Percentiles rank a stretch among this genome's conserved stretches.
Evolutionary conservation across 2,888 invertebrate genomes (phyloP).

Genomic region (Allacma fusca): DNA sequence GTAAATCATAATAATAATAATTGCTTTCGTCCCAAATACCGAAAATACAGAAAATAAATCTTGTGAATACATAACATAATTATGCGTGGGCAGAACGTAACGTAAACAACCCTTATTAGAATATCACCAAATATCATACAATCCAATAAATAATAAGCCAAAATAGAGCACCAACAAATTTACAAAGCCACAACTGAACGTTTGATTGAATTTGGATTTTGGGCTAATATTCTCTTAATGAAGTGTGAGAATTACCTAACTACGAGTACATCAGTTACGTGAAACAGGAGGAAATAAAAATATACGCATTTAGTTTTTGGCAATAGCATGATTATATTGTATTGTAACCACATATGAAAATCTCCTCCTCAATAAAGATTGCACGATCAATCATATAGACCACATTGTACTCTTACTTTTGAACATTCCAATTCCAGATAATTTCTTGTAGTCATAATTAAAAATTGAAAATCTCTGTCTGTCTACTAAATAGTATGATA

Average conservation of each 20-base stretch:
- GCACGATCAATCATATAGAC: too few relatives aligned
- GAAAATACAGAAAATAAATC: conserved; percentile 1
- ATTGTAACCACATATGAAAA: too few relatives aligned
- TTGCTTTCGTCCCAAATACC: not conserved
- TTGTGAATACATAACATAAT: not conserved
- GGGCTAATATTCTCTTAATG: too few relatives aligned
- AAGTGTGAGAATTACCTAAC: too few relatives aligned
- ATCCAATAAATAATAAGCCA: not conserved
- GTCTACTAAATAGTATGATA: not conserved
- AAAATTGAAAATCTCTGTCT: not conserved
- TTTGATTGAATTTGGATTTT: conserved; percentile 7
- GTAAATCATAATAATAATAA: not conserved
- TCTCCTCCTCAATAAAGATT: too few relatives aligned
- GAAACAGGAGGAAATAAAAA: too few relatives aligned
- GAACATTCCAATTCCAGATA: not conserved
- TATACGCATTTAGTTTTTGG: too few relatives aligned
- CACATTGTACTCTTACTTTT: not conserved
- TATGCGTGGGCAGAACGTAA: not conserved
- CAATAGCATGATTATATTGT: too few relatives aligned
- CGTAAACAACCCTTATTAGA: not conserved
- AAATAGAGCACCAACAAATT: not conserved
- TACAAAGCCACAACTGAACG: not conserved
- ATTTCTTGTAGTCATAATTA: not conserved
- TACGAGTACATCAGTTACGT: too few relatives aligned
- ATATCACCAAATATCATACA: not conserved